A percentile compares a stretch with the other conserved stretches of the same genome.
These are phyloP conservation scores for Polymixis flavicincta DNA, from an alignment of 2,888 invertebrate genomes.

Conservation along the genomic window DNA sequence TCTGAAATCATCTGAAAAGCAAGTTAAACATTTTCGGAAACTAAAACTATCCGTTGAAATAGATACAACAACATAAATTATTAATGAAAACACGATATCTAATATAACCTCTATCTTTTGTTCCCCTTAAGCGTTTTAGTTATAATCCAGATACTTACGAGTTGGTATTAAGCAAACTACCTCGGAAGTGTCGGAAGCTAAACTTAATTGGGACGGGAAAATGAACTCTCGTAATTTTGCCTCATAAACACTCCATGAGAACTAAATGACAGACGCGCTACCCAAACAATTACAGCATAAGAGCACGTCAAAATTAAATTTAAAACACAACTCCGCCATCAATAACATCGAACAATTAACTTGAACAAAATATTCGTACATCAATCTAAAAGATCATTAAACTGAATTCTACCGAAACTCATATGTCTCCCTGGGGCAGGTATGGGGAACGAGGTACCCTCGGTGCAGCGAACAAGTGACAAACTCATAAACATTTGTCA, in stretches of 20 bases:
- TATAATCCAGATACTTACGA: neutral
- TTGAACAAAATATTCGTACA: constrained; percentile 66
- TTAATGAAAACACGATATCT: no score
- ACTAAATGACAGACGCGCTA: constrained; percentile 32
- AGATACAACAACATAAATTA: neutral
- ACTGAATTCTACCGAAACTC: constrained; percentile 78
- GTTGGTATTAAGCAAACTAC: neutral
- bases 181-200: neutral
- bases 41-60: neutral
- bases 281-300: constrained; percentile 42
- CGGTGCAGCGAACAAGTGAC: constrained; percentile 83
- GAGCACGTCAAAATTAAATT: constrained; percentile 59
- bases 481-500: constrained; percentile 91
- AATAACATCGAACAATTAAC: constrained; percentile 68
- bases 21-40: no score
- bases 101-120: no score
- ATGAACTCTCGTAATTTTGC: neutral
- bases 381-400: constrained; percentile 82
- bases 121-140: neutral
- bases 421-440: constrained; percentile 76
- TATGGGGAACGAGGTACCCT: constrained; percentile 79
- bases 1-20: neutral
- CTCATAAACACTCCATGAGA: constrained; percentile 4
- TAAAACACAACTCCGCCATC: constrained; percentile 56
- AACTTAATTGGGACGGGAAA: neutral